phyloP scores from a whole-genome alignment of 2,888 invertebrate genomes.

The Phorcus lineatus region DNA sequence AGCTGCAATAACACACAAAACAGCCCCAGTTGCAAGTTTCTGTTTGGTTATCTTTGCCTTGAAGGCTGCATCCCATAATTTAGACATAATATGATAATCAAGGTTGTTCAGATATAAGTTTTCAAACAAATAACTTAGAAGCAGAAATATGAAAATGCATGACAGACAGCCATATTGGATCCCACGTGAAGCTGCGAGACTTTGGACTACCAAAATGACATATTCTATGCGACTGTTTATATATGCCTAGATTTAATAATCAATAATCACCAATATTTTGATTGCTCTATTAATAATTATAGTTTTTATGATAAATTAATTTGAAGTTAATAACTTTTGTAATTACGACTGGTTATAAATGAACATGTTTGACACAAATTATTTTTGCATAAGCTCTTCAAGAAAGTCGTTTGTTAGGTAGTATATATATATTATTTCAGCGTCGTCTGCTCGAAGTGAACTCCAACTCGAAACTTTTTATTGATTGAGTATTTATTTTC shows the following conservation, averaged over 20 bases:
- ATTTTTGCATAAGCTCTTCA: too few species aligned
- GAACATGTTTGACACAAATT: too few species aligned
- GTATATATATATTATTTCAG: neutral
- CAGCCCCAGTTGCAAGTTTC: constrained; percentile 61
- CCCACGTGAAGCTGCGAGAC: constrained; percentile 23
- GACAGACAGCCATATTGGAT: neutral
- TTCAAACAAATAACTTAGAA: too few species aligned
- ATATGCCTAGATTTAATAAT: too few species aligned
- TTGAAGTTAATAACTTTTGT: neutral
- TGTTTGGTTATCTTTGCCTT: constrained; percentile 45
- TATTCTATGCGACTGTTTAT: neutral
- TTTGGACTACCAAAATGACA: constrained; percentile 4
- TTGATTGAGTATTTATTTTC: neutral
- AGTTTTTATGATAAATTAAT: neutral
- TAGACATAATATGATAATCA: constrained; percentile 48
- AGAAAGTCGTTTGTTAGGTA: too few species aligned
- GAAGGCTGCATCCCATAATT: constrained; percentile 47
- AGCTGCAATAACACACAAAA: constrained; percentile 60
- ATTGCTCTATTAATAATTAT: too few species aligned
- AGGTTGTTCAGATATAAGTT: too few species aligned
- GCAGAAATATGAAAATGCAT: neutral
- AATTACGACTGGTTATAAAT: too few species aligned
- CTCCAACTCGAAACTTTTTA: neutral
- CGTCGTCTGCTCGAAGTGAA: constrained; percentile 2
- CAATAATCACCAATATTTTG: too few species aligned